Evolutionary conservation across 1,140 invertebrate genomes (phyloP).

Genomic region (Drosophila lacertosa): DNA sequence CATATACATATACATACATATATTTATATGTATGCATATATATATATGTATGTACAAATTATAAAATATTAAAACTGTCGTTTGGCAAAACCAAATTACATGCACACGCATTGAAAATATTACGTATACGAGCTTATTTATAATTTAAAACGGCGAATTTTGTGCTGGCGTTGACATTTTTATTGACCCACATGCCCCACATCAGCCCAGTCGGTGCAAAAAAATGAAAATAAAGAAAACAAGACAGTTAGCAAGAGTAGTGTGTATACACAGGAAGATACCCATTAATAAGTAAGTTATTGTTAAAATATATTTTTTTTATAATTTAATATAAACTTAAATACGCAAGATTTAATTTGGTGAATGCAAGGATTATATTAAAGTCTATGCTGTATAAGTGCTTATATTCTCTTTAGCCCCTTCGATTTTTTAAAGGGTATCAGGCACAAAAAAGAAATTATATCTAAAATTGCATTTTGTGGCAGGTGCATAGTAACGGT

Average conservation of each 20-base stretch:
- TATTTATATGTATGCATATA: no score
- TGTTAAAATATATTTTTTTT: no score
- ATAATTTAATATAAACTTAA: no score
- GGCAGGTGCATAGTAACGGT: slow-evolving; percentile 37
- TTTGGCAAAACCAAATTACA: slow-evolving; percentile 43
- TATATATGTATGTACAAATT: no score
- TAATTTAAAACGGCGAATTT: slow-evolving; percentile 65
- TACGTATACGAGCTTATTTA: slow-evolving; percentile 46
- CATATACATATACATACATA: no score
- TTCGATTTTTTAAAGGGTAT: background rate
- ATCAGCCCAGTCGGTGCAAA: background rate
- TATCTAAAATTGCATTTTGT: slow-evolving; percentile 68
- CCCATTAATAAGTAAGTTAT: background rate
- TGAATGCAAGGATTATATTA: no score
- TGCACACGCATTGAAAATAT: slow-evolving; percentile 16
- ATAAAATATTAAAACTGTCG: slow-evolving; percentile 67
- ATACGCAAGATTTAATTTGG: no score
- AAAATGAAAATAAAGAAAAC: slow-evolving; percentile 26
- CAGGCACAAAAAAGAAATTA: slow-evolving; percentile 46
- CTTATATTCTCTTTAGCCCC: background rate
- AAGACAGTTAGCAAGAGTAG: background rate
- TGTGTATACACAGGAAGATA: background rate
- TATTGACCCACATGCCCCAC: slow-evolving; percentile 62
- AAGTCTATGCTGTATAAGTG: no score
- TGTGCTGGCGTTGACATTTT: slow-evolving; percentile 71